phyloP scores from a whole-genome alignment of 2,113 vertebrate genomes.

The Sterrhoptilus dennistouni region DNA sequence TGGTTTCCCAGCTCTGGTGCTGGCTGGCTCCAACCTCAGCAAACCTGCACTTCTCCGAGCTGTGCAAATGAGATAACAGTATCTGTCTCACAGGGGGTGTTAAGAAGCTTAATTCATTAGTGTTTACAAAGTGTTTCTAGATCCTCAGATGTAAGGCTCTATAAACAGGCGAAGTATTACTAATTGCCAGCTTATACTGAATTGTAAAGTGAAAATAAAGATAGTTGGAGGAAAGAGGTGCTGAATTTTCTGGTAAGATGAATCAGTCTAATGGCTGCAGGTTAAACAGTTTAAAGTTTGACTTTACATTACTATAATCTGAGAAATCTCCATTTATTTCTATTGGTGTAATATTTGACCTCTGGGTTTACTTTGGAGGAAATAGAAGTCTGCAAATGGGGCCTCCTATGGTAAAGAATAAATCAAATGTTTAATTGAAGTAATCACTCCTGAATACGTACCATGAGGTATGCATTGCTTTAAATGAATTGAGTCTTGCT shows the following conservation, averaged over 20 bases:
- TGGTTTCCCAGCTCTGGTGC: background rate
- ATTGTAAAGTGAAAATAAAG: background rate
- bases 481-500: background rate
- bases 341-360: background rate
- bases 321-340: background rate
- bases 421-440: background rate
- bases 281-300: background rate
- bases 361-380: background rate
- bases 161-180: constrained; percentile 45
- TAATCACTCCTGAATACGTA: background rate
- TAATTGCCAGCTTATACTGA: constrained; percentile 33
- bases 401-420: background rate
- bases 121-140: constrained; percentile 58
- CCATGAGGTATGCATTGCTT: background rate
- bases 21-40: background rate
- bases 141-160: constrained; percentile 40
- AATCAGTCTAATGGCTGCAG: background rate
- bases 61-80: constrained; percentile 46
- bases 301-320: background rate
- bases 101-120: constrained; percentile 64
- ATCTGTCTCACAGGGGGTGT: constrained; percentile 39
- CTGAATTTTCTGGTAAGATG: background rate
- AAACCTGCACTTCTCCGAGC: background rate
- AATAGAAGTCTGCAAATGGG: background rate
- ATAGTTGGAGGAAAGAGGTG: background rate